These are phyloP conservation scores for Porites rus DNA, from an alignment of 92 coral and sea anemone genomes.

Conservation along the genomic window DNA sequence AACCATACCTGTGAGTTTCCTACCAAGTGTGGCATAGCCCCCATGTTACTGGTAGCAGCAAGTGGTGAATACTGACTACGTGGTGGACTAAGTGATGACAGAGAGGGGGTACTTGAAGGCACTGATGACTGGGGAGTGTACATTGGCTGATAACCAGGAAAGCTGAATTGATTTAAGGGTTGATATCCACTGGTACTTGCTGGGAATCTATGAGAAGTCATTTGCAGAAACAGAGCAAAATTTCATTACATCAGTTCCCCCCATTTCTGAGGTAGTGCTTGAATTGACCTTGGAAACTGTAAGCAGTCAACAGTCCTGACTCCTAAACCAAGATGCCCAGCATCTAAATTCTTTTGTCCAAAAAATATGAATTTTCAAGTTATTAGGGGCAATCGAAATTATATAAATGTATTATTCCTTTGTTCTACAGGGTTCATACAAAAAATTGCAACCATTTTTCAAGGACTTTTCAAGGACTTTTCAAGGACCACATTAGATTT, in stretches of 20 bases:
- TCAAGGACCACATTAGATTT: no score
- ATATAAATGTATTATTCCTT: no score
- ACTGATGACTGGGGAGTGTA: constrained; percentile 58
- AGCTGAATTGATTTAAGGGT: constrained; percentile 60
- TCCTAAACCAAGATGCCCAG: no score
- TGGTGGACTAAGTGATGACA: constrained; percentile 15
- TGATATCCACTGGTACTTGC: constrained; percentile 74
- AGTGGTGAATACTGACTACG: constrained; percentile 32
- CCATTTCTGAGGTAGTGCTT: no score
- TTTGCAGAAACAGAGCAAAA: neutral
- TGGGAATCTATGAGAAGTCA: constrained; percentile 27
- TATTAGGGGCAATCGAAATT: no score
- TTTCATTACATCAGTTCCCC: neutral
- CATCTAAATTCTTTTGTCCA: no score
- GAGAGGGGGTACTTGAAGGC: constrained; percentile 20
- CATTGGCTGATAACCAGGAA: constrained; percentile 75
- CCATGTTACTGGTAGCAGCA: neutral
- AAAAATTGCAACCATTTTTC: no score
- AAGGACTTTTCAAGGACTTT: no score
- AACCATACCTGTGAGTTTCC: constrained; percentile 27
- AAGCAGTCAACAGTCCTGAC: no score
- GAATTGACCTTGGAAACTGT: no score
- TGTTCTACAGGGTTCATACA: no score
- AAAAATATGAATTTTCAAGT: no score
- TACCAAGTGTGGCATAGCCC: constrained; percentile 21